Conservation (phyloP, 2,888 invertebrate species). For the Drosophila birchii region DNA sequence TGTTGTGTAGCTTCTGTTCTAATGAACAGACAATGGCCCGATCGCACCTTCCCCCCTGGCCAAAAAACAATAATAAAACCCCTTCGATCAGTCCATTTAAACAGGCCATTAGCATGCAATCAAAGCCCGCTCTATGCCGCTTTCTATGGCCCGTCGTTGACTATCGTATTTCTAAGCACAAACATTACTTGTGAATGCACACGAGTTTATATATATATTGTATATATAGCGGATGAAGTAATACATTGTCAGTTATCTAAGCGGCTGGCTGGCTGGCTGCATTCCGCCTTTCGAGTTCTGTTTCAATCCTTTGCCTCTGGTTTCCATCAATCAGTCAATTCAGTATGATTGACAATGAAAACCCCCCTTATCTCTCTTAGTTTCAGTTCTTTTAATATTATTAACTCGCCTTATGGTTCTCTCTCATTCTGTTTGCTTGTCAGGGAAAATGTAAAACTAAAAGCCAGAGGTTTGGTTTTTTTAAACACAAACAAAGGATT, state of each 20-base stretch:
- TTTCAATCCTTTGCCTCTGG: conserved; percentile 5
- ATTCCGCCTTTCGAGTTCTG: conserved; percentile 1
- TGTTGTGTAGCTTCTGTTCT: conserved; percentile 44
- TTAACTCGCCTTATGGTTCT: not conserved
- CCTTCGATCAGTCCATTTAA: conserved; percentile 46
- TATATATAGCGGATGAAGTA: conserved; percentile 12
- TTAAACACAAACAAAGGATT: not conserved
- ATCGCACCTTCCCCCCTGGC: conserved; percentile 2
- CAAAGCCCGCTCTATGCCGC: conserved; percentile 44
- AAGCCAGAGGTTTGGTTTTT: not conserved
- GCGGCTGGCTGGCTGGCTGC: conserved; percentile 7
- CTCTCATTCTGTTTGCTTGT: not conserved
- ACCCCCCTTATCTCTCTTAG: conserved; percentile 1
- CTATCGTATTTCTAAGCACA: conserved; percentile 4
- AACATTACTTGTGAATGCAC: conserved; percentile 13
- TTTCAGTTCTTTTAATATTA: conserved; percentile 1
- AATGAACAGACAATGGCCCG: conserved; percentile 48
- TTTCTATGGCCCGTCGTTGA: conserved; percentile 3
- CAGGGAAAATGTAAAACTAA: not conserved
- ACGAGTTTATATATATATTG: not conserved
- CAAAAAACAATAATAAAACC: not conserved
- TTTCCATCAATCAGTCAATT: conserved; percentile 6
- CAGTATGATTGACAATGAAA: conserved; percentile 31
- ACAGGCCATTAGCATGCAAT: conserved; percentile 71
- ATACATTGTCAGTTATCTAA: conserved; percentile 16